Percentiles rank a stretch among this genome's conserved stretches.
Evolutionary conservation across 2,888 invertebrate species (phyloP).

Genomic region (Malachius bipustulatus): DNA sequence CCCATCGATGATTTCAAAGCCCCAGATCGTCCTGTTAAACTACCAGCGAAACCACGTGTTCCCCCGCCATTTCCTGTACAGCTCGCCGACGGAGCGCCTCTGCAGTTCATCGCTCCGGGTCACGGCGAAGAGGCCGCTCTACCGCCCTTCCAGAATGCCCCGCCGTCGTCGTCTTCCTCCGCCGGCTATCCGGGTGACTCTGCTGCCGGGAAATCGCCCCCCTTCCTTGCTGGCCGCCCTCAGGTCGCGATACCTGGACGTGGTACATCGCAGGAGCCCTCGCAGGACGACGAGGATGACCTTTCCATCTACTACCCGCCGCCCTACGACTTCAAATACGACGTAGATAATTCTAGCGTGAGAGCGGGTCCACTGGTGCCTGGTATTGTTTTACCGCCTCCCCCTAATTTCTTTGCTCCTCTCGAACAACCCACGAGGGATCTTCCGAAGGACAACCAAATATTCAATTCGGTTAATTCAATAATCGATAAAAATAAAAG

Average conservation of each 20-base stretch:
- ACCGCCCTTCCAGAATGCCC: constrained; percentile 47
- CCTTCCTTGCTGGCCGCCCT: constrained; percentile 43
- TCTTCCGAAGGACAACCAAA: no score
- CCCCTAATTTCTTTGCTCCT: constrained; percentile 74
- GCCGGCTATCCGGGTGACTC: constrained; percentile 42
- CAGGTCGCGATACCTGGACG: constrained; percentile 49
- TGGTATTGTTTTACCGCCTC: constrained; percentile 78
- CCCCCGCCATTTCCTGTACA: constrained; percentile 92
- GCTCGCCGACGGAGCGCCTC: constrained; percentile 72
- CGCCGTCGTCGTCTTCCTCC: constrained; percentile 51
- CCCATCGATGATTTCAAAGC: constrained; percentile 78
- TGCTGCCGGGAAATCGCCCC: constrained; percentile 33
- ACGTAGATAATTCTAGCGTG: constrained; percentile 56
- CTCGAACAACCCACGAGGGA: constrained; percentile 46
- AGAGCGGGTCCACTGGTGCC: constrained; percentile 80
- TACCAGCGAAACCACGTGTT: constrained; percentile 64
- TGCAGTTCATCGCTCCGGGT: constrained; percentile 72
- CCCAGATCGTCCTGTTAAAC: constrained; percentile 70
- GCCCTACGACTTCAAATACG: constrained; percentile 77
- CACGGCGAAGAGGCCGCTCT: constrained; percentile 40
- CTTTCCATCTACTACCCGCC: constrained; percentile 86
- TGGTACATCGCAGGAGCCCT: constrained; percentile 40
- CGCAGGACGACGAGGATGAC: constrained; percentile 80
- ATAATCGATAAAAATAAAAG: no score
- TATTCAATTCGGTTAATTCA: no score